Evolutionary conservation across 2,797 vertebrate genomes (phyloP).

Genomic region (Bradypus variegatus): DNA sequence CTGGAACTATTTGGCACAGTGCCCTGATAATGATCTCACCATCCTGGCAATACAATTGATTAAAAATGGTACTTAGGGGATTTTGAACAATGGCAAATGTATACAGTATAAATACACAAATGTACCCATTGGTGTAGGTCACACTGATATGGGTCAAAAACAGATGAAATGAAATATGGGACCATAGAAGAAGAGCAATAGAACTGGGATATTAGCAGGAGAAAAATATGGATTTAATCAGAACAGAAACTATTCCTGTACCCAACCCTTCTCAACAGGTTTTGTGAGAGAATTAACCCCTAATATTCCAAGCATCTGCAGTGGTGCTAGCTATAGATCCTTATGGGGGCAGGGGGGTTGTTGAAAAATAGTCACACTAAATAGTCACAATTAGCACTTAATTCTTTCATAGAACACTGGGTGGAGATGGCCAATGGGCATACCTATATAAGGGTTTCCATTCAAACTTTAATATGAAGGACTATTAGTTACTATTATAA

Average conservation of each 20-base stretch:
- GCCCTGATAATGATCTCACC: neutral
- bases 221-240: neutral
- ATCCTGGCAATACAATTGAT: neutral
- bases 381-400: neutral
- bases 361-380: neutral
- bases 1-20: neutral
- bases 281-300: neutral
- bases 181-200: neutral
- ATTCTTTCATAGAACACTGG: neutral
- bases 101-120: neutral
- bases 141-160: neutral
- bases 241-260: neutral
- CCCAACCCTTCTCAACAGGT: neutral
- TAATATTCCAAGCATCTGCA: neutral
- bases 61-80: neutral
- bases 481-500: neutral
- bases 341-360: neutral
- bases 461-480: neutral
- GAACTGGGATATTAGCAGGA: neutral
- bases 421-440: neutral
- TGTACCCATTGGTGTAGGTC: neutral
- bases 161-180: neutral
- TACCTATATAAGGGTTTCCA: neutral
- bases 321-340: neutral
- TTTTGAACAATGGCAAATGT: neutral